A percentile compares a stretch with the other conserved stretches of the same genome.
These are phyloP conservation scores for Smittia sp. DNA, from an alignment of 2,888 invertebrate genomes.

Conservation along the genomic window DNA sequence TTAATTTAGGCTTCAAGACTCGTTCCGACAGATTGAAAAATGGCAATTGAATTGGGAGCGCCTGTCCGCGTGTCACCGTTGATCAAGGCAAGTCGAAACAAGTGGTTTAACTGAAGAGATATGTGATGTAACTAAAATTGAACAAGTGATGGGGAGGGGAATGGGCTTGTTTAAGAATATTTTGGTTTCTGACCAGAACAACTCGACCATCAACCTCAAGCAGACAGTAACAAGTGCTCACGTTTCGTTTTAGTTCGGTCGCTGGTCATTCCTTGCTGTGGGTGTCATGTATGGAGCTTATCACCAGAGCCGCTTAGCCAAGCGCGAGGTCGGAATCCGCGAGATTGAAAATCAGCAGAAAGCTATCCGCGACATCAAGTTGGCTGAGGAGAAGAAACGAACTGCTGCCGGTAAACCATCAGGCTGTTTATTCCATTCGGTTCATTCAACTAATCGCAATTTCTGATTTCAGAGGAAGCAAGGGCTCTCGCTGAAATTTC, in stretches of 20 bases:
- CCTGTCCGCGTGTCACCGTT: conserved; percentile 78
- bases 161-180: conserved; percentile 7
- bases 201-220: neutral
- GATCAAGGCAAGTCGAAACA: conserved; percentile 64
- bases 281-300: conserved; percentile 75
- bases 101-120: conserved; percentile 41
- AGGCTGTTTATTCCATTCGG: neutral
- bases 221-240: neutral
- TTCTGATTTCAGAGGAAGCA: conserved; percentile 45
- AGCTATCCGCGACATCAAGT: conserved; percentile 65
- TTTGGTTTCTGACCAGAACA: neutral
- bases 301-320: conserved; percentile 67
- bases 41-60: conserved; percentile 54
- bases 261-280: conserved; percentile 73
- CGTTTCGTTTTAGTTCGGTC: conserved; percentile 62
- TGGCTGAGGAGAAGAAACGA: conserved; percentile 68
- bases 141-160: conserved; percentile 18
- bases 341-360: conserved; percentile 69
- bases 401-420: conserved; percentile 57
- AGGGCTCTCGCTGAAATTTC: conserved; percentile 43
- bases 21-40: conserved; percentile 37
- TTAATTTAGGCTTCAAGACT: neutral
- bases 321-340: conserved; percentile 62
- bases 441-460: neutral
- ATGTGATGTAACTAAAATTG: conserved; percentile 42